Conservation (phyloP, 2,888 invertebrate genomes). For the Apamea epomidion region DNA sequence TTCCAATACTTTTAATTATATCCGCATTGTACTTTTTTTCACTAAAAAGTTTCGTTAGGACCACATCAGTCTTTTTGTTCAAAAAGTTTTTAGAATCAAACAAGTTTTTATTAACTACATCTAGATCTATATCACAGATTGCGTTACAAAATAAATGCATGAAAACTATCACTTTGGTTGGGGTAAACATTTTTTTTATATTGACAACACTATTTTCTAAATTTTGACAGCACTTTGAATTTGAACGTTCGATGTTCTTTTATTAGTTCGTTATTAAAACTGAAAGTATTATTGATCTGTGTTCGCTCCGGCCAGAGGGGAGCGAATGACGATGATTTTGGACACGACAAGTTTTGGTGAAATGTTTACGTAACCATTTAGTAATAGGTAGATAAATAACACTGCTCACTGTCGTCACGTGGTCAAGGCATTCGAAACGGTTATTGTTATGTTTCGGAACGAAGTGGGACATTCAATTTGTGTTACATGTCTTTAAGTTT, state of each 20-base stretch:
- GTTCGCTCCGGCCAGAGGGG: constrained; percentile 74
- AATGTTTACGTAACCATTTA: constrained; percentile 84
- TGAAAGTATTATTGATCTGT: constrained; percentile 78
- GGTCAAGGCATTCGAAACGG: constrained; percentile 42
- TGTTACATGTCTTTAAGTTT: background rate
- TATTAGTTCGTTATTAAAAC: constrained; percentile 67
- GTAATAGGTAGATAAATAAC: constrained; percentile 62
- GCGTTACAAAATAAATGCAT: constrained; percentile 67
- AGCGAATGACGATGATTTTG: constrained; percentile 80
- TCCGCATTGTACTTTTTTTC: constrained; percentile 77
- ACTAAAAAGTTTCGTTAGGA: constrained; percentile 72
- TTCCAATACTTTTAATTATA: constrained; percentile 74
- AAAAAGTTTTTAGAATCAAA: constrained; percentile 76
- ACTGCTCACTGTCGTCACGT: constrained; percentile 42
- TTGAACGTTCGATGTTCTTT: constrained; percentile 19
- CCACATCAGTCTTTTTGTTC: constrained; percentile 68
- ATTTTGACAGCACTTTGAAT: constrained; percentile 23
- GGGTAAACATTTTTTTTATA: constrained; percentile 35
- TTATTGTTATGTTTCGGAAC: constrained; percentile 37
- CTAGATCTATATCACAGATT: constrained; percentile 69
- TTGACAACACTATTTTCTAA: constrained; percentile 22
- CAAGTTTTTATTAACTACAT: constrained; percentile 74
- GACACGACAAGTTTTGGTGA: constrained; percentile 78
- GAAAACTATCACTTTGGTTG: constrained; percentile 70
- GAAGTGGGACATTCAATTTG: constrained; percentile 28